Evolutionary conservation across 2,113 vertebrate species (phyloP), one percentile per base, ranked within the genome.

Genomic region (Apus apus): DNA sequence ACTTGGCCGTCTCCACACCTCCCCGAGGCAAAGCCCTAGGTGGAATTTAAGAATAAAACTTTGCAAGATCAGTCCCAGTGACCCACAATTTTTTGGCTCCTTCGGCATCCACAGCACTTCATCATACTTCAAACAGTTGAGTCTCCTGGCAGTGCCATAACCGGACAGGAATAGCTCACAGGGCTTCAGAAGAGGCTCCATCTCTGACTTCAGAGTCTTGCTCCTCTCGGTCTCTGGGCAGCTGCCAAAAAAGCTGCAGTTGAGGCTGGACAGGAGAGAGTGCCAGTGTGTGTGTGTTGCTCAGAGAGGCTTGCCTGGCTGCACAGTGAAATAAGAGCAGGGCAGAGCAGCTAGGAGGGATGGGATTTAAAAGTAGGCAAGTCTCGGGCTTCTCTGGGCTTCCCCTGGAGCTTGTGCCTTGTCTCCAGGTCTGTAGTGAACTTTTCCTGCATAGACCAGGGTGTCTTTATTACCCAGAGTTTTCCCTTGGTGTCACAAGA

Each of bases 31-130:
- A 94, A 71, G 61, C 38, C 57, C 75, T 65, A 45, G 8, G 79
- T 90, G 76, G 83, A 85, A 95, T 86, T 94, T 72, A 75, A 92
- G 95, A 96, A 89, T 36, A 81, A 93, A 87, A 25, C 57, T 79
- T 91, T 56, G 82, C 61, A 72, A 90, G 90, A 93, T 68, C n/a
- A 82, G 65, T 40, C 79, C 80, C 64, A 56, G 45, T 61, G 54
- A 87, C 84, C 90, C 34, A 73, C 51, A 61, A 7, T 15, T 93
- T 93, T 85, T 85, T 93, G 95, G 93, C 94, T 93, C 34, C 36
- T 76, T 92, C 82, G 82, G 51, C 76, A 57, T 85, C 70, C 60
- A 61, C 4, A 1, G 90, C 91, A 97, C 91, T 95, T 88, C 87
- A 95, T 95, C 74, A 88, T 73, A 85, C 93, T 95, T 94, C 93